Conservation (phyloP, 2,113 vertebrate genomes). For the Syngnathoides biaculeatus region DNA sequence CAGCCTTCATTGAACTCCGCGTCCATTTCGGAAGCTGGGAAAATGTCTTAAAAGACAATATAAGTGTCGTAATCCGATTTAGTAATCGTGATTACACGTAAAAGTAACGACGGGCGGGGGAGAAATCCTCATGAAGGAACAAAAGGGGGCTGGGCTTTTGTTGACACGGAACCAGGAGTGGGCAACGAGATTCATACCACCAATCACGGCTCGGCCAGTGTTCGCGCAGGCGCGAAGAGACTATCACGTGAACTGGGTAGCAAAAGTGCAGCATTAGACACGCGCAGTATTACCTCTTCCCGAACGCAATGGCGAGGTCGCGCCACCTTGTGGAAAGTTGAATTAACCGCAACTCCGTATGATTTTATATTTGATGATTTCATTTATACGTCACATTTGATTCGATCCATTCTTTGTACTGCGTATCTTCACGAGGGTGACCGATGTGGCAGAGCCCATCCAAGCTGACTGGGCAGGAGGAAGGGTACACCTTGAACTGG, state of each 20-base stretch:
- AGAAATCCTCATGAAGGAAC: conserved; percentile 49
- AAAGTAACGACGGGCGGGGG: conserved; percentile 63
- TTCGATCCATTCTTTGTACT: no score
- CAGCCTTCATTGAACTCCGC: conserved; percentile 39
- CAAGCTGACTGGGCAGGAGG: no score
- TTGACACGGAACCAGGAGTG: conserved; percentile 6
- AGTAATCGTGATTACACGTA: conserved; percentile 74
- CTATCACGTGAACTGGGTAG: background rate
- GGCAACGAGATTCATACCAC: background rate
- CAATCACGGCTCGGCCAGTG: background rate
- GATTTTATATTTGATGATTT: background rate
- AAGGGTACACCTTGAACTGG: no score
- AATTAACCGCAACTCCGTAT: background rate
- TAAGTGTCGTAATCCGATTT: conserved; percentile 69
- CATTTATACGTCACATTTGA: background rate
- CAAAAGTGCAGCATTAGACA: conserved; percentile 11
- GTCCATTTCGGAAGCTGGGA: conserved; percentile 41
- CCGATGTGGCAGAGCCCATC: no score
- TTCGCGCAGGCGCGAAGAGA: background rate
- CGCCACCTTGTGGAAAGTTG: conserved; percentile 16
- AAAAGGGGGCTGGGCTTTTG: conserved; percentile 67
- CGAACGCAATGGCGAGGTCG: conserved; percentile 3
- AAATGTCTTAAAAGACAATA: conserved; percentile 25
- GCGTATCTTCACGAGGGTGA: no score
- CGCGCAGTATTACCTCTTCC: conserved; percentile 21